Evolutionary conservation across 2,888 invertebrate genomes (phyloP), one percentile per base, ranked within the genome.

Genomic region (Napeogenes sylphis): DNA sequence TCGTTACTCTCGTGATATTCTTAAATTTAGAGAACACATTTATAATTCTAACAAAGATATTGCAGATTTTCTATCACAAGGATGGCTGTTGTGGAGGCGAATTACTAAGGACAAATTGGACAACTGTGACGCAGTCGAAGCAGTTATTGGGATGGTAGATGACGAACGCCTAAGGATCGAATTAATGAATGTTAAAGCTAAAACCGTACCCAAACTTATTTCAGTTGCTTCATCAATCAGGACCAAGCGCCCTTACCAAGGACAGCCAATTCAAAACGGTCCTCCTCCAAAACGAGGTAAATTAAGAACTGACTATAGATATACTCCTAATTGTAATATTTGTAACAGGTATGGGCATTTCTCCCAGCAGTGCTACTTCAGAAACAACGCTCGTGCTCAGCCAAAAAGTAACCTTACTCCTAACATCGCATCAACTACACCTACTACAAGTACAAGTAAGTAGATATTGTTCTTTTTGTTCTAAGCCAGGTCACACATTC

Each of bases 41-140:
- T 75, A 72, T 12, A 72, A 74, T 33, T 10, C 33, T 8, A 58
- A 68, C 1, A 73, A 74, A 35, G 71, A 74, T 32, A 73, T 75
- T 10, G 59, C 75, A 0, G 68, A 77, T 14, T 77, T 70, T 53
- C 45, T 77, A 13, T 72, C 74, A 6, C 71, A 65, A 33, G 65
- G 73, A 0, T 75, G 77, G 75, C 56, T 75, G 1, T 54, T 75
- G 13, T 76, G 75, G 75, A 67, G 63, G 38, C 63, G 73, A 10
- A 42, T 76, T 0, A 73, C 73, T 1, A 75, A 69, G 51, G 71
- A 73, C 53, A 72, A 73, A 47, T 56, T 75, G 2, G 46, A 51
- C n/a, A 35, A 58, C 45, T 4, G 30, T 13, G 62, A 65, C 42
- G 57, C 65, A 6, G 62, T 65, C 0, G 65, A 65, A 53, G 65